phyloP scores from a whole-genome alignment of 1,140 invertebrate genomes.

The Hestina assimilis region DNA sequence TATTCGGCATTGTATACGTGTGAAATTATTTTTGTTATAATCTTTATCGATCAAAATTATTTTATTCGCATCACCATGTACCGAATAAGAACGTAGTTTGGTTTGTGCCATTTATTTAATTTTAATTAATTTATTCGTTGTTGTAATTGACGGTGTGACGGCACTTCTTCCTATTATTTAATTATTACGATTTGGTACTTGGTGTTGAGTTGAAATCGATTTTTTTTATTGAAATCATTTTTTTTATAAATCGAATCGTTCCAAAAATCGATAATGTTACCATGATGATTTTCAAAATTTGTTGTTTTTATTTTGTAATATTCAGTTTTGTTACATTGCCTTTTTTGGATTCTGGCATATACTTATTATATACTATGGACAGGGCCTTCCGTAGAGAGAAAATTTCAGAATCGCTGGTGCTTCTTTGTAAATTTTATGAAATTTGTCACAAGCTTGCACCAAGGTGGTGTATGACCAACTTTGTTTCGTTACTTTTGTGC shows the following conservation, averaged over 20 bases:
- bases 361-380: too few species aligned
- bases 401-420: too few species aligned
- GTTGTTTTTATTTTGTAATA: conserved; percentile 35
- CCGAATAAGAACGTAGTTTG: conserved; percentile 65
- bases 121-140: conserved; percentile 69
- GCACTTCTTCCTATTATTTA: conserved; percentile 65
- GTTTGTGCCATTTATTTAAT: conserved; percentile 77
- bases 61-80: conserved; percentile 65
- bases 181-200: conserved; percentile 70
- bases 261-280: conserved; percentile 57
- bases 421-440: too few species aligned
- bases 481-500: too few species aligned
- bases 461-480: too few species aligned
- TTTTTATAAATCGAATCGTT: conserved; percentile 50
- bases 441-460: too few species aligned
- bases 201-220: conserved; percentile 64
- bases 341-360: conserved; percentile 37
- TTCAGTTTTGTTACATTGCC: conserved; percentile 32
- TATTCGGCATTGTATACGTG: conserved; percentile 44
- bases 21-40: conserved; percentile 61
- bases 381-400: too few species aligned
- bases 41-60: conserved; percentile 55
- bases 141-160: conserved; percentile 49
- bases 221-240: conserved; percentile 49
- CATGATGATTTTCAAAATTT: conserved; percentile 42